A percentile compares a stretch with the other conserved stretches of the same genome.
These are phyloP conservation scores for Apteryx mantelli DNA, from an alignment of 2,113 vertebrate genomes.

Conservation along the genomic window DNA sequence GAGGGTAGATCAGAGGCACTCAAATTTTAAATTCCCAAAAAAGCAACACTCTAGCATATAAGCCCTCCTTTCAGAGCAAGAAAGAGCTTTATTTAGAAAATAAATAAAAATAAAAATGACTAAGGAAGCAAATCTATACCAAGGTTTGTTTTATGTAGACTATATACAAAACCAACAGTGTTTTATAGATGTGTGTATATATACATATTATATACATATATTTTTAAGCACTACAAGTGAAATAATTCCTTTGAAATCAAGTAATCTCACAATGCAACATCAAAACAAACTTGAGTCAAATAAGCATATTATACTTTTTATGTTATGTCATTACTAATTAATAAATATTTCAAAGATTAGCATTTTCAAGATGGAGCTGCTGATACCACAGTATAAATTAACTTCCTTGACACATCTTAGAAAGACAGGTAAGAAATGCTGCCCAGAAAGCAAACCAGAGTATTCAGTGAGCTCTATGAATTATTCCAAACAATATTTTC, in stretches of 20 bases:
- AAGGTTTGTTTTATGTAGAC: not conserved
- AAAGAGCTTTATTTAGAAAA: not conserved
- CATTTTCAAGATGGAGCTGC: not conserved
- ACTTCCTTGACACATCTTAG: not conserved
- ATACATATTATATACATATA: not conserved
- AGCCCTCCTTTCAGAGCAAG: not conserved
- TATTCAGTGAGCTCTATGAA: not conserved
- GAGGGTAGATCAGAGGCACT: rapidly evolving
- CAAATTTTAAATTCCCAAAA: not conserved
- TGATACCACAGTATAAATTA: not conserved
- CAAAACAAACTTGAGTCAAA: not conserved
- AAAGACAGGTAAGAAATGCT: not conserved
- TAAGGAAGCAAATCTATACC: not conserved
- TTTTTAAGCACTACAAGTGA: not conserved
- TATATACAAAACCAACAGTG: not conserved
- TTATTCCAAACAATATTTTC: not conserved
- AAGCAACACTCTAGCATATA: not conserved
- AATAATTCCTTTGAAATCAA: not conserved
- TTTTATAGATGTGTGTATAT: not conserved
- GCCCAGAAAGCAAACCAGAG: not conserved
- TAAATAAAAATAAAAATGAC: not conserved
- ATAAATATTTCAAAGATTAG: not conserved
- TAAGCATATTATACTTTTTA: not conserved
- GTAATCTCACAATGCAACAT: not conserved
- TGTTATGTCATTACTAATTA: not conserved